Conservation (phyloP, 2,113 vertebrate genomes). For the Datnioides undecimradiatus region DNA sequence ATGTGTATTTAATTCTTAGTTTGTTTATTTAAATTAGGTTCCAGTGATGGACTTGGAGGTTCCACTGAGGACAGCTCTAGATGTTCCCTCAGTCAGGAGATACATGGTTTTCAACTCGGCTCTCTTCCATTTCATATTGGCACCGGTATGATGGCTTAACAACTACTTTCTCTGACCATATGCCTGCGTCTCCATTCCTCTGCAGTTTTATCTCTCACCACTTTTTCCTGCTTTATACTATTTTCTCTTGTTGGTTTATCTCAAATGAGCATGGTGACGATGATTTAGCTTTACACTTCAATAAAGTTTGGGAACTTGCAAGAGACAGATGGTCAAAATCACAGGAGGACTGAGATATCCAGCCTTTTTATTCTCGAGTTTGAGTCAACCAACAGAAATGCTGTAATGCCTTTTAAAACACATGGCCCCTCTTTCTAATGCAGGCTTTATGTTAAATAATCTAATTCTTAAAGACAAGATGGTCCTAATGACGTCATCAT, state of each 20-base stretch:
- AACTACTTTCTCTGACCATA: neutral
- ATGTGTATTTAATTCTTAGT: neutral
- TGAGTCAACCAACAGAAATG: neutral
- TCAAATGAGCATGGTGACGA: neutral
- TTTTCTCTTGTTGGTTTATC: neutral
- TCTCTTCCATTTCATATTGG: slow-evolving; percentile 81
- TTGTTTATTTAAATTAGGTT: slow-evolving; percentile 68
- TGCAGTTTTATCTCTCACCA: neutral
- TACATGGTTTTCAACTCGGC: slow-evolving; percentile 84
- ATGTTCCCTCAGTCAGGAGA: slow-evolving; percentile 77
- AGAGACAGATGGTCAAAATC: neutral
- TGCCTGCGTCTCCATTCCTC: neutral
- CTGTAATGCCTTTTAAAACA: neutral
- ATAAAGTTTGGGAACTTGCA: neutral
- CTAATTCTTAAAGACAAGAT: neutral
- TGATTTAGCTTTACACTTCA: too few species aligned
- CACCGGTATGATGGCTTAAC: slow-evolving; percentile 73
- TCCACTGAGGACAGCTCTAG: slow-evolving; percentile 77
- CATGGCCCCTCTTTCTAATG: neutral
- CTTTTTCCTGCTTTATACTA: neutral
- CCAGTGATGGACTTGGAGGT: slow-evolving; percentile 77
- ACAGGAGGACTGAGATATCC: neutral
- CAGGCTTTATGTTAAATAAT: neutral
- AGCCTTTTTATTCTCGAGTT: neutral
- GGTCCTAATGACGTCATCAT: neutral